Percentiles rank a stretch among this genome's conserved stretches.
Conservation (phyloP, 2,888 invertebrate species). For the Xestia rhomboidea region DNA sequence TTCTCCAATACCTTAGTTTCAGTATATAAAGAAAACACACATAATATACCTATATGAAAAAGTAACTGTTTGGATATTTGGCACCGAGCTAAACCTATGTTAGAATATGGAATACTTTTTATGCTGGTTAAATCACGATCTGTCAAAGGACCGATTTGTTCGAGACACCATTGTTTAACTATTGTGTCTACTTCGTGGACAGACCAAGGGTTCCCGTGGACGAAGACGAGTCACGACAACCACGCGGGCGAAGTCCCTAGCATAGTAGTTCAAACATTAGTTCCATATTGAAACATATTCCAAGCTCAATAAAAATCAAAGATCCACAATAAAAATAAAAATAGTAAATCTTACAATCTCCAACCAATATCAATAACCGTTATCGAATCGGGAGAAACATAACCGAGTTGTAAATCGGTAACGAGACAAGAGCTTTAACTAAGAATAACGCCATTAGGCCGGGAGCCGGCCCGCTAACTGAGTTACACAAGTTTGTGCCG, state of each 20-base stretch:
- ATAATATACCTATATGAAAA: neutral
- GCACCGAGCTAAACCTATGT: too few relatives aligned
- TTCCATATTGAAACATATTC: neutral
- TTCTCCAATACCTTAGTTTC: neutral
- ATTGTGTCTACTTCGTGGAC: too few relatives aligned
- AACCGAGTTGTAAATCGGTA: constrained; percentile 81
- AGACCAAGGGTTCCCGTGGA: too few relatives aligned
- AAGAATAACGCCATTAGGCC: constrained; percentile 80
- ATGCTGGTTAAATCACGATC: too few relatives aligned
- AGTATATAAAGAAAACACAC: neutral
- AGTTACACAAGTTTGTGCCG: constrained; percentile 84
- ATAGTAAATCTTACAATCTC: constrained; percentile 7
- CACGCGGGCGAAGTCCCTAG: neutral
- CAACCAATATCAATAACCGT: constrained; percentile 57
- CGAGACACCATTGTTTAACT: too few relatives aligned
- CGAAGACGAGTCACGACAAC: neutral
- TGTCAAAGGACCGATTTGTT: too few relatives aligned
- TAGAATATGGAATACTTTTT: too few relatives aligned
- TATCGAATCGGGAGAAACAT: constrained; percentile 71
- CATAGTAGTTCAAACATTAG: neutral
- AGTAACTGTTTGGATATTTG: neutral
- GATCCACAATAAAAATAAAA: neutral
- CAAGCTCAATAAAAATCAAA: neutral
- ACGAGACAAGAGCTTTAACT: constrained; percentile 80
- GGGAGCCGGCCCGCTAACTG: constrained; percentile 77